A percentile compares a stretch with the other conserved stretches of the same genome.
Conservation (phyloP, 2,113 vertebrate species). For the Ramphastos sulfuratus region DNA sequence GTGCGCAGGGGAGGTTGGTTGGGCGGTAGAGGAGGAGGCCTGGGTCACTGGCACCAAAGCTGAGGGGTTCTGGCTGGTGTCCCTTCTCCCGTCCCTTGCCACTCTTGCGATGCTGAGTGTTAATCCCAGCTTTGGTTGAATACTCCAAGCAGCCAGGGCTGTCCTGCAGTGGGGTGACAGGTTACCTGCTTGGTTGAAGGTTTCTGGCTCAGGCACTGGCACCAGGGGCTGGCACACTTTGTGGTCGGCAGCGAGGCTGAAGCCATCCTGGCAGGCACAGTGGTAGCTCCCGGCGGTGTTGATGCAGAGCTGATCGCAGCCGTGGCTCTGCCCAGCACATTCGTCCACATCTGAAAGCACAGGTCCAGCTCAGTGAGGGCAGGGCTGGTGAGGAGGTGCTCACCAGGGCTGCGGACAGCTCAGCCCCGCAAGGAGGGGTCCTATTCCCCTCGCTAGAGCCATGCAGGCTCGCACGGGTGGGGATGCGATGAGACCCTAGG, state of each 20-base stretch:
- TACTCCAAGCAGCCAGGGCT: neutral
- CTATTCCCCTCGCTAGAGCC: neutral
- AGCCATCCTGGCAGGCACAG: constrained; percentile 80
- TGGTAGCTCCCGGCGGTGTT: constrained; percentile 84
- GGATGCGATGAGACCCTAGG: neutral
- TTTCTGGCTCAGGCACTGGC: neutral
- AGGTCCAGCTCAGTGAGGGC: neutral
- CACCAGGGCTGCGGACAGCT: rapidly evolving
- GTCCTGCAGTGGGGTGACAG: rapidly evolving
- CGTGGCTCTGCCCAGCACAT: constrained; percentile 66
- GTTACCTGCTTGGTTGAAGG: constrained; percentile 60
- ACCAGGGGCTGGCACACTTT: constrained; percentile 66
- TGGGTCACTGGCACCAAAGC: neutral
- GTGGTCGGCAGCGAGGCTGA: constrained; percentile 67
- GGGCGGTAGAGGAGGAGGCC: neutral
- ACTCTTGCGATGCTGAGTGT: neutral
- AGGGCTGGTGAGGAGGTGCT: neutral
- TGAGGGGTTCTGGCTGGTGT: neutral
- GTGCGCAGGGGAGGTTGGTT: neutral
- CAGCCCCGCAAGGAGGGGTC: neutral
- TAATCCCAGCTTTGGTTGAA: neutral
- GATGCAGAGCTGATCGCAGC: constrained; percentile 82
- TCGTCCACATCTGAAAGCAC: constrained; percentile 86
- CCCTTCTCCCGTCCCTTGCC: neutral
- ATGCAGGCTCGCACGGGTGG: rapidly evolving